A percentile compares a stretch with the other conserved stretches of the same genome.
phyloP scores from a whole-genome alignment of 2,797 vertebrate genomes.

The Poeciliopsis paucimaculata region DNA sequence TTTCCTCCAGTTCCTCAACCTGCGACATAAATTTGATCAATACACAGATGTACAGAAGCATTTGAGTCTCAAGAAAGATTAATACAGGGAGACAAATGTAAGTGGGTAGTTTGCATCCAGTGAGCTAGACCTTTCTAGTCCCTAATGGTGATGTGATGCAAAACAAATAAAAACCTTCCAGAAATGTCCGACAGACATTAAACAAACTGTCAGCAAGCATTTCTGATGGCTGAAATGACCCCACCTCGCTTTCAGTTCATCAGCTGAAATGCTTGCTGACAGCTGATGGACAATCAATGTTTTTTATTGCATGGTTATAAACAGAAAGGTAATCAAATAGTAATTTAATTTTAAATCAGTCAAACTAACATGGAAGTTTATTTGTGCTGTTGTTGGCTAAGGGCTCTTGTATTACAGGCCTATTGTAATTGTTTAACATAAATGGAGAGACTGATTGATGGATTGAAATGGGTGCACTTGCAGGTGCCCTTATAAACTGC shows the following conservation, averaged over 20 bases:
- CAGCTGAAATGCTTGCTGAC: background rate
- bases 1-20: slow-evolving; percentile 95
- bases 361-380: background rate
- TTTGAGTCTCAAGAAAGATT: background rate
- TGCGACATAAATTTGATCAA: slow-evolving; percentile 40
- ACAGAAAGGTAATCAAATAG: background rate
- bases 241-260: background rate
- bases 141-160: background rate
- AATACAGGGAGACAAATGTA: background rate
- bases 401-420: background rate
- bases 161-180: background rate
- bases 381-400: background rate
- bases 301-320: background rate
- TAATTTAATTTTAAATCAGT: background rate
- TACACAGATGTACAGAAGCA: background rate
- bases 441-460: background rate
- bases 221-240: background rate
- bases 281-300: background rate
- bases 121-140: background rate
- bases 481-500: background rate
- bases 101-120: background rate
- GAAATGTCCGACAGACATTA: background rate
- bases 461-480: background rate
- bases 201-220: background rate
- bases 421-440: background rate